Conservation (phyloP, 2,888 invertebrate species). For the Urechis unicinctus region DNA sequence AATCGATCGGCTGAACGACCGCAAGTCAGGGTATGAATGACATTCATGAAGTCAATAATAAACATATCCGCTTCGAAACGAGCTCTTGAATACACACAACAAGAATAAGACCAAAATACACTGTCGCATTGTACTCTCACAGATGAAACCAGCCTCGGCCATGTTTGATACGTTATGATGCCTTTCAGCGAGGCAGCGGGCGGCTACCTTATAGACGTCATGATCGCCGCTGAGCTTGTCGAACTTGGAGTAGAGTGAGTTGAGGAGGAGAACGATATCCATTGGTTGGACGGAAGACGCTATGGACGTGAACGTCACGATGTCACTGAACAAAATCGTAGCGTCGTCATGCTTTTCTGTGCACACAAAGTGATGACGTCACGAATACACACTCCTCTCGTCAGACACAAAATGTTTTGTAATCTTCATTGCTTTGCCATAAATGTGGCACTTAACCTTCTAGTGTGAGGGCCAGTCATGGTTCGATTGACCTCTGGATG, state of each 20-base stretch:
- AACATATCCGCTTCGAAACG: too few relatives aligned
- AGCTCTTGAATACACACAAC: background rate
- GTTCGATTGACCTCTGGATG: too few relatives aligned
- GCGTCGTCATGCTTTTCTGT: conserved; percentile 31
- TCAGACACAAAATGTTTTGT: too few relatives aligned
- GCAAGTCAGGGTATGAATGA: too few relatives aligned
- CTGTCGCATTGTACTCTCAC: background rate
- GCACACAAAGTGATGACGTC: background rate
- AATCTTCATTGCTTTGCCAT: too few relatives aligned
- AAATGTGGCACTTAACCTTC: too few relatives aligned
- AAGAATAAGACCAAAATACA: background rate
- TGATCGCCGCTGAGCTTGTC: conserved; percentile 21
- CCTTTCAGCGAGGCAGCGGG: background rate
- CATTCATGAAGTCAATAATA: too few relatives aligned
- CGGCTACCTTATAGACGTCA: conserved; percentile 25
- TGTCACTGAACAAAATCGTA: conserved; percentile 45
- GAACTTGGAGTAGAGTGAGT: conserved; percentile 46
- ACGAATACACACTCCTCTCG: too few relatives aligned
- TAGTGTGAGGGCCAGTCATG: too few relatives aligned
- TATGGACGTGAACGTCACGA: conserved; percentile 46
- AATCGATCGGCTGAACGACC: too few relatives aligned
- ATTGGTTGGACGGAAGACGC: conserved; percentile 40
- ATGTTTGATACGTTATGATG: too few relatives aligned
- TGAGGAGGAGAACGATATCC: conserved; percentile 45
- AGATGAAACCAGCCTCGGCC: too few relatives aligned